Conservation (phyloP, 2,113 vertebrate species). For the Micronycteris hirsuta region DNA sequence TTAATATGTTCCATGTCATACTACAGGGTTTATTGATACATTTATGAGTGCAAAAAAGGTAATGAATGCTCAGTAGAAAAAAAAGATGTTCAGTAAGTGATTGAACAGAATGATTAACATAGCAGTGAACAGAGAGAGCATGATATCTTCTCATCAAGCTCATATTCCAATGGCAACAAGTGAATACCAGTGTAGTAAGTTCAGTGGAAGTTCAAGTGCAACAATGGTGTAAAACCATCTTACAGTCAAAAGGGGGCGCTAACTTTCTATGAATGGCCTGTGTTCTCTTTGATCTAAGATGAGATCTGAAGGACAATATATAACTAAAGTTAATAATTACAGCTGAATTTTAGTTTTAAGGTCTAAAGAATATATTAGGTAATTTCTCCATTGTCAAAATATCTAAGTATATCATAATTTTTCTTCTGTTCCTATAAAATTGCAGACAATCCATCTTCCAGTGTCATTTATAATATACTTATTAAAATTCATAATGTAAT, state of each 20-base stretch:
- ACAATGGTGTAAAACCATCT: not conserved
- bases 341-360: constrained; percentile 68
- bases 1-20: not conserved
- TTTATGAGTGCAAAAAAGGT: not conserved
- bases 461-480: constrained; percentile 62
- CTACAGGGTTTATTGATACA: not conserved
- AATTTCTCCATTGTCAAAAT: constrained; percentile 69
- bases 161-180: not conserved
- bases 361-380: constrained; percentile 63
- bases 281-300: not conserved
- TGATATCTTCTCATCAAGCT: not conserved
- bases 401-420: constrained; percentile 66
- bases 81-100: not conserved
- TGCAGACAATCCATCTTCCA: constrained; percentile 64
- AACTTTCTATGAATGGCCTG: not conserved
- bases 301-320: not conserved
- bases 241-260: not conserved
- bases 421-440: constrained; percentile 55
- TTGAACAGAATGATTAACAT: not conserved
- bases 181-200: not conserved
- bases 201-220: not conserved
- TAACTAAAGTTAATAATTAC: constrained; percentile 36
- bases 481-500: constrained; percentile 67
- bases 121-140: not conserved
- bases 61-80: not conserved